Percentiles rank a stretch among this genome's conserved stretches.
phyloP scores from a whole-genome alignment of 2,113 vertebrate genomes.

The Tyrannus savana region DNA sequence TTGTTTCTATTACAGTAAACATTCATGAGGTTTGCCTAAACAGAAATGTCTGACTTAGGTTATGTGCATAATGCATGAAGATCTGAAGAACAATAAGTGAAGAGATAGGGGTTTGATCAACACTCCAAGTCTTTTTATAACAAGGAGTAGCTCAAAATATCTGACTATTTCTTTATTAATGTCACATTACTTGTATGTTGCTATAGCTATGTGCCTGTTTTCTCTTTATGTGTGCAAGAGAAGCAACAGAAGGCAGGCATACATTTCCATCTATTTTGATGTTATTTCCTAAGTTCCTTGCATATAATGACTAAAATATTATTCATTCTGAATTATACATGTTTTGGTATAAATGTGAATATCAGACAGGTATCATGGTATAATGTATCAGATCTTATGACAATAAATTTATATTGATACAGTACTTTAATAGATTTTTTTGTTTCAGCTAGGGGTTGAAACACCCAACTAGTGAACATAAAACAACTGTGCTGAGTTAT shows the following conservation, averaged over 20 bases:
- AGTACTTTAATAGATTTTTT: neutral
- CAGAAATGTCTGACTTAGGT: neutral
- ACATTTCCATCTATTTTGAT: neutral
- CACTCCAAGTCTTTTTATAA: neutral
- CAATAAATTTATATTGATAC: neutral
- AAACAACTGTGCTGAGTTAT: neutral
- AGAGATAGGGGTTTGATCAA: neutral
- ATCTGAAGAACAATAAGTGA: neutral
- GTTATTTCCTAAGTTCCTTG: neutral
- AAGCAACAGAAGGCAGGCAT: neutral
- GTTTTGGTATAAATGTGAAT: neutral
- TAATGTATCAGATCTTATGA: neutral
- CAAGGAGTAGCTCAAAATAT: neutral
- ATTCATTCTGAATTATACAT: neutral
- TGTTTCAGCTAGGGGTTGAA: neutral
- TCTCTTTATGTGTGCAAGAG: neutral
- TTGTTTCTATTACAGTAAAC: neutral
- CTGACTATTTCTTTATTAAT: neutral
- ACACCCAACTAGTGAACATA: neutral
- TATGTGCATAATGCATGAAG: neutral
- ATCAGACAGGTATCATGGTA: neutral
- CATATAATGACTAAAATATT: neutral
- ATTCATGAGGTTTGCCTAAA: neutral
- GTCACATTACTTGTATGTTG: neutral
- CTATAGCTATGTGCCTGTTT: neutral